These are phyloP conservation scores for Paracanthobrama guichenoti DNA, from an alignment of 2,113 vertebrate species.

Conservation along the genomic window DNA sequence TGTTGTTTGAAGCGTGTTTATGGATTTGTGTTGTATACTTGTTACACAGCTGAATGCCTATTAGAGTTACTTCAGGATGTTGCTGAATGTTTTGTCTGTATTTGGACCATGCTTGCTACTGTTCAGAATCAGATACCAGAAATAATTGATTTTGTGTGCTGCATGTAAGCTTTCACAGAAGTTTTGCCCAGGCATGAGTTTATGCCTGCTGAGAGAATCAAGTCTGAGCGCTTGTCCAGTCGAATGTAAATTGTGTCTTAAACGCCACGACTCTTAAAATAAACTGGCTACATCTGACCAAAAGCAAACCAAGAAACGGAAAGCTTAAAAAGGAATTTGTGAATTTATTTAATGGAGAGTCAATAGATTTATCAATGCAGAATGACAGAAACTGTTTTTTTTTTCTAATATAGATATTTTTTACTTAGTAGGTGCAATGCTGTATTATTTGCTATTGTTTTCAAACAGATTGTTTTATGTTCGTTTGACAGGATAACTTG, in stretches of 20 bases:
- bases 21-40: not conserved
- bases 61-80: not conserved
- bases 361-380: not conserved
- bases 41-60: not conserved
- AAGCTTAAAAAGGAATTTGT: not conserved
- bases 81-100: not conserved
- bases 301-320: not conserved
- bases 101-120: not conserved
- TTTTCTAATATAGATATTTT: not conserved
- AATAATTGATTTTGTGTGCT: not conserved
- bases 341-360: not conserved
- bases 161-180: not conserved
- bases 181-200: not conserved
- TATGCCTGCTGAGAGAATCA: not conserved
- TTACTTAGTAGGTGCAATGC: not conserved
- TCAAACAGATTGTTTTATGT: not conserved
- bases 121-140: not conserved
- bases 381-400: not conserved
- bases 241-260: constrained; percentile 9
- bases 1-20: not conserved
- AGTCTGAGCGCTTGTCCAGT: not conserved
- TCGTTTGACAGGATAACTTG: not conserved
- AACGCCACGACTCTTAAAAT: not conserved
- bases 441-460: not conserved
- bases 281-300: not conserved